Evolutionary conservation across 2,797 vertebrate genomes (phyloP).

Genomic region (Leptodactylus fallax): DNA sequence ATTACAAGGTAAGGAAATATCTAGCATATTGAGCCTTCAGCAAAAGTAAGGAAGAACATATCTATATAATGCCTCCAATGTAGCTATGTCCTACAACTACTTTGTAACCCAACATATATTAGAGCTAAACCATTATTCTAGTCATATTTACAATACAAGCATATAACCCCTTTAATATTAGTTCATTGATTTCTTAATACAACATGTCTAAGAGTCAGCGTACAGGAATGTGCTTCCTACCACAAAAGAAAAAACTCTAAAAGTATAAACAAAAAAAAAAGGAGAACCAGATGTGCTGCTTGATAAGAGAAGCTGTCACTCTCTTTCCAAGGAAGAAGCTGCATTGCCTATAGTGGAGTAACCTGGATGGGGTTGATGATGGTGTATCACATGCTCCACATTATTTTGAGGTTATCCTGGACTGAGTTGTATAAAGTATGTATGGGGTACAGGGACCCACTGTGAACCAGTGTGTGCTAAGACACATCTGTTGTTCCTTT

Average conservation of each 20-base stretch:
- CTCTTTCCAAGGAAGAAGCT: constrained; percentile 18
- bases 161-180: background rate
- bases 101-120: too few relatives aligned
- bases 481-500: constrained; percentile 49
- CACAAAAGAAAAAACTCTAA: background rate
- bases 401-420: constrained; percentile 35
- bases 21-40: too few relatives aligned
- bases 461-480: constrained; percentile 46
- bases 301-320: background rate
- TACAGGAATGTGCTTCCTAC: background rate
- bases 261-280: constrained; percentile 4
- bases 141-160: too few relatives aligned
- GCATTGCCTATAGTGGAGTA: background rate
- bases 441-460: constrained; percentile 36
- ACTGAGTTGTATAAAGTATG: constrained; percentile 28
- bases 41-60: too few relatives aligned
- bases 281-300: constrained; percentile 38
- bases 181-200: background rate
- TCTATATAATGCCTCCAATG: too few relatives aligned
- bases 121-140: too few relatives aligned
- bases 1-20: too few relatives aligned
- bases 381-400: constrained; percentile 24
- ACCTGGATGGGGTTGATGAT: background rate
- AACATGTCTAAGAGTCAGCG: background rate
- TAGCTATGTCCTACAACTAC: too few relatives aligned